Base-by-base conservation (phyloP, 1,140 invertebrate genomes). In the Charaxes varanes region DNA sequence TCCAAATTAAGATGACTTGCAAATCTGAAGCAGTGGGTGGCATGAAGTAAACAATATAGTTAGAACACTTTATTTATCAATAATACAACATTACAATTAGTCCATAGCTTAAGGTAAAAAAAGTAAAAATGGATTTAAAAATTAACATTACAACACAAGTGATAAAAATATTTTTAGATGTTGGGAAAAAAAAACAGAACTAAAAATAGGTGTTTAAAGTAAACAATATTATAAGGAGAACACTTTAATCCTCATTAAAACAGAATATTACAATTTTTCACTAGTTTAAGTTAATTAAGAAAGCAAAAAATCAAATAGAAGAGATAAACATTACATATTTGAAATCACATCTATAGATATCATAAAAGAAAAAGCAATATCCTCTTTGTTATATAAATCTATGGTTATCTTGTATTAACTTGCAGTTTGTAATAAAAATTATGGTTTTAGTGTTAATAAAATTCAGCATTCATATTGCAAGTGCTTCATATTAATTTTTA, bases 201-300 rank as follows among this genome's bases (percentile, higher is more conserved):
- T 34, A 33, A 24, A n/a, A n/a, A 50, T 64, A 5, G 14, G 33
- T 27, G 24, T 34, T 32, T 56, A 32, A 50, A 49, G 28, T 64
- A 67, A 38, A 30, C 62, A 67, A 72, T 55, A 63, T 62, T 50
- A 46, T 52, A 67, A 48, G 50, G 66, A 70, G 72, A 81, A 79
- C 63, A 67, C 61, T 67, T 82, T 82, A 72, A 73, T 79, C 73
- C 65, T 74, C 70, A 70, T 70, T 79, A 76, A 76, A 82, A 82
- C 74, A 82, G 70, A 78, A 81, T 74, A 70, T 79, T 78, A 79
- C 74, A 79, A 76, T 81, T 81, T 77, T 62, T 65, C 72, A 72
- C 73, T 81, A 78, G 72, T 63, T 77, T 78, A 78, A 47, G 62
- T 74, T 68, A 74, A 67, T 74, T 70, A 68, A 22, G 51, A 64